Evolutionary conservation across 2,113 vertebrate genomes (phyloP), one percentile per base, ranked within the genome.

Genomic region (Tragelaphus scriptus): DNA sequence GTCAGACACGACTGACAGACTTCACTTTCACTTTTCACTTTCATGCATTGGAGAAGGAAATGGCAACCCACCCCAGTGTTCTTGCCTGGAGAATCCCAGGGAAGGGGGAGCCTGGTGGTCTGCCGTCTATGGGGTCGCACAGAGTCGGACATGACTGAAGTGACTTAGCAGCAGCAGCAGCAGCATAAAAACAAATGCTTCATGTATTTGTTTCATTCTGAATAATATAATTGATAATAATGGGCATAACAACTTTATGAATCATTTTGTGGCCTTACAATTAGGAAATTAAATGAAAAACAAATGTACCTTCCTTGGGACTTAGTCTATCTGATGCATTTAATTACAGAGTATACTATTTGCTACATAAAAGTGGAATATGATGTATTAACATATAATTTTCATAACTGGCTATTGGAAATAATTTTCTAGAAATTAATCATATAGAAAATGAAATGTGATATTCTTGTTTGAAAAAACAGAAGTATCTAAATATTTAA

Each of bases 231-330:
- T 95, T 15, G 32, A 80, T 92, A 93, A 95, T 85, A 95, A 92
- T 59, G 63, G 71, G 26, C 85, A 94, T 96, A 95, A 90, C 13
- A 95, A 94, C 23, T 90, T 96, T 94, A 80, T 88, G 85, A 97
- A 53, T n/a, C 56, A 88, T 89, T 95, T 56, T 91, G 7, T 85
- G 55, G 8, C 36, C 51, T 98, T 80, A 89, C 32, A 93, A 63
- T 36, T 94, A 68, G 44, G 44, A 97, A 97, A 97, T 88, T 96
- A 94, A 96, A 88, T 93, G 65, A 89, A 94, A 97, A 93, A 15
- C 30, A 97, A 97, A 77, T 87, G 32, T 94, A 11, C 21, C 19
- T 97, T 98, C 28, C 36, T 88, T 95, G 44, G 36, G 49, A 95
- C 36, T 95, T 97, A 90, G 56, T 88, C 94, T 96, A 85, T 92